Evolutionary conservation across 2,797 vertebrate species (phyloP).

Genomic region (Micrastur ruficollis): DNA sequence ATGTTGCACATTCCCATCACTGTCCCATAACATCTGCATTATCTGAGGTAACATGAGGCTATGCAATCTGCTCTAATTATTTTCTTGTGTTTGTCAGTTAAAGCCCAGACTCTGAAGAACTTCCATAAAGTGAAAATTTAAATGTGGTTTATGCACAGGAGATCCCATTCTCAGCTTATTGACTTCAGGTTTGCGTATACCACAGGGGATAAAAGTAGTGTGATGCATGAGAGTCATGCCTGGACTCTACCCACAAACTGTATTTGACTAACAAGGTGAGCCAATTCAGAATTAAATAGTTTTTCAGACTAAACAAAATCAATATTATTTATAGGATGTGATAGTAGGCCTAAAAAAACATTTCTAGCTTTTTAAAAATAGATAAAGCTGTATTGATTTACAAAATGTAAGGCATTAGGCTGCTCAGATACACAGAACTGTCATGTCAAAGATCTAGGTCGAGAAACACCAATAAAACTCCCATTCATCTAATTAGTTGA

Average conservation of each 20-base stretch:
- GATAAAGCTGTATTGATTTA: constrained; percentile 52
- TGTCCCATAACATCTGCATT: neutral
- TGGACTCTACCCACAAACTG: neutral
- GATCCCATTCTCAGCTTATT: neutral
- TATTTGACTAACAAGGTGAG: constrained; percentile 59
- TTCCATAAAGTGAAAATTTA: constrained; percentile 10
- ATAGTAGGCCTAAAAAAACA: neutral
- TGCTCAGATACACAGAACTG: neutral
- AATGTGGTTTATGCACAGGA: neutral
- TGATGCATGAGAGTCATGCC: neutral
- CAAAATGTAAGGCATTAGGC: constrained; percentile 22
- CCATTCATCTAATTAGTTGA: neutral
- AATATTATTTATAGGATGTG: constrained; percentile 56
- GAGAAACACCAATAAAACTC: constrained; percentile 12
- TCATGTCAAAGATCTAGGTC: constrained; percentile 31
- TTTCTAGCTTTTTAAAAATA: constrained; percentile 39
- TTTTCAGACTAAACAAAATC: constrained; percentile 59
- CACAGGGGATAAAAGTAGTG: neutral
- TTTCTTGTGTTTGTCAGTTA: neutral
- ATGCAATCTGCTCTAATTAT: neutral
- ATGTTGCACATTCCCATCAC: neutral
- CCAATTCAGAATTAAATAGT: constrained; percentile 53
- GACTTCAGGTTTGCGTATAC: neutral
- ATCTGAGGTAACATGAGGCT: neutral
- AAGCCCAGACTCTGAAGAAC: neutral